Percentiles rank a stretch among this genome's conserved stretches.
These are phyloP conservation scores for Habroteleia sp. DNA, from an alignment of 2,888 invertebrate genomes.

Conservation along the genomic window DNA sequence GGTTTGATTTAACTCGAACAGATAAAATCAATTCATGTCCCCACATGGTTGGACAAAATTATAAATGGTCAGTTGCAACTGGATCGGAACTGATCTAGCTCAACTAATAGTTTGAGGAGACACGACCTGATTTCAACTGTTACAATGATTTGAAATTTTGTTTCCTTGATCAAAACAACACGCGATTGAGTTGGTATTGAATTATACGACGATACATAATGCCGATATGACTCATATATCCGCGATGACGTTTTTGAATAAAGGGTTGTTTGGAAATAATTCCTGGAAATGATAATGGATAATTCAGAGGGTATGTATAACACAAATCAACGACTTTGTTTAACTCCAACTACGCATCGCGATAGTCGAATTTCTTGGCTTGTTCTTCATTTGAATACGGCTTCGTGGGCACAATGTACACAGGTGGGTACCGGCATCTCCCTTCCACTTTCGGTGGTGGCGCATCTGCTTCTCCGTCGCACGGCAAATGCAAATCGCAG, in stretches of 20 bases:
- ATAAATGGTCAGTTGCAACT: too few species aligned
- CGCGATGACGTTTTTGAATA: not conserved
- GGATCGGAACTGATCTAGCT: too few species aligned
- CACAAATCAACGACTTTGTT: conserved; percentile 49
- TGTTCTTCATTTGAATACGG: conserved; percentile 65
- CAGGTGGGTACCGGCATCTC: conserved; percentile 56
- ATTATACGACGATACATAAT: too few species aligned
- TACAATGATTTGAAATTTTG: not conserved
- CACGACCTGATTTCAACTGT: not conserved
- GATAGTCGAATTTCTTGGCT: conserved; percentile 64
- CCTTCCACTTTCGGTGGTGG: not conserved
- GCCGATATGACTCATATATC: too few species aligned
- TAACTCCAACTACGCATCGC: conserved; percentile 41
- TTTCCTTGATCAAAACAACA: too few species aligned
- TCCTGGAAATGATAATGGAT: conserved; percentile 43
- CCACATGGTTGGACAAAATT: too few species aligned
- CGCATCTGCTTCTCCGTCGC: conserved; percentile 38
- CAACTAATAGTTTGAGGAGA: not conserved
- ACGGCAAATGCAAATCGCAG: conserved; percentile 68
- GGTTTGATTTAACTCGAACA: too few species aligned
- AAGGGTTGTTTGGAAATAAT: conserved; percentile 9
- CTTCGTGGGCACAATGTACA: conserved; percentile 50
- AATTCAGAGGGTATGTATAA: conserved; percentile 57
- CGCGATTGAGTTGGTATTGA: too few species aligned
- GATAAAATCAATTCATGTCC: too few species aligned